Base-by-base conservation (phyloP, 2,113 vertebrate species). In the Rhabdomys dilectus region DNA sequence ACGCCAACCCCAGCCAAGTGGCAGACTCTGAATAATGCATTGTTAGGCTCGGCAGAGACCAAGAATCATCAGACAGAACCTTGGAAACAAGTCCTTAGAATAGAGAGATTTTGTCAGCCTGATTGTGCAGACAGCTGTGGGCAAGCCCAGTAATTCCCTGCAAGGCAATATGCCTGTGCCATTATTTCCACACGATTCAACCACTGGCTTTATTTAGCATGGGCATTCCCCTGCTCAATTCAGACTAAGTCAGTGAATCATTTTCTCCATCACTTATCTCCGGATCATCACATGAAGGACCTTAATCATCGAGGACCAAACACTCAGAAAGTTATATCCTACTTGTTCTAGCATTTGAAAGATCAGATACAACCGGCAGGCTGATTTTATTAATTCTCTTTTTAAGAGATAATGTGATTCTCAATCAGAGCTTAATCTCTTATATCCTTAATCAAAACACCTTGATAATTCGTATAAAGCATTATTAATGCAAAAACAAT, bases 51-150 rank as follows among this genome's bases (percentile, higher is more conserved):
- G 24, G 48, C 21, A 68, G 34, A 88, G 45, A 78, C 36, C 45
- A 64, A 80, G 68, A n/a, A 75, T n/a, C 95, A 53, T 51, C 87
- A 53, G 36, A 51, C 21, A 73, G 84, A 89, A 90, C 53, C 17
- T 24, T 10, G 39, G 81, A 62, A 78, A 53, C 91, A 86, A 93
- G 84, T 88, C 60, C 92, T 89, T 39, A 75, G 64, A 51, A 73
- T 4, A 68, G 45, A 85, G 36, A 96, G 68, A 94, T 77, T 80
- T 89, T 48, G 60, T 62, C 91, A 81, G 72, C 19, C 34, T 7
- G 13, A 36, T 5, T 60, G 51, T 64, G 42, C 45, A 78, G 62
- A 90, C 34, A 73, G 15, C 60, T 58, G 36, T 51, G 17, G 39
- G 31, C 70, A 92, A 66, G 80, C 15, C 75, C 48, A 70, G 45